Evolutionary conservation across 2,888 invertebrate genomes (phyloP), one percentile per base, ranked within the genome.

Genomic region (Polyploca ridens): DNA sequence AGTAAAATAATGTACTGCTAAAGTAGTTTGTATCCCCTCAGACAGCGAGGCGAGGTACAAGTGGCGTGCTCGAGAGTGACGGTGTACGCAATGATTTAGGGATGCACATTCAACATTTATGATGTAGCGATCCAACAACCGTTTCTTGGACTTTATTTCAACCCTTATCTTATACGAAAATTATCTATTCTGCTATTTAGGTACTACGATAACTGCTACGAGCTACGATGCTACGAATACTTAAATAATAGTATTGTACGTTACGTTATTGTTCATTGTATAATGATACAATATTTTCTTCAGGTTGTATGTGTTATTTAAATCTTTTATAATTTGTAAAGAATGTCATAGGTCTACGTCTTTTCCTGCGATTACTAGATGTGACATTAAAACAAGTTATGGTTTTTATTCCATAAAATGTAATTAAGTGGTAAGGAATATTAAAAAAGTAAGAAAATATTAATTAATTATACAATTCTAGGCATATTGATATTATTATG

Each of bases 91-190:
- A 74, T 81, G 82, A 84, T 84, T 80, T 83, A 85, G 74, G 75
- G 68, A 72, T 63, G 69, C 75, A 74, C 74, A 79, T 84, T 83
- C 79, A 83, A 83, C 33, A 79, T 85, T 83, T 81, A 83, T 54
- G 4, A 54, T 19, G 66, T 70, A 68, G 70, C 69, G 61, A 64
- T 66, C 68, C 64, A 62, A 63, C 58, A 64, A 62, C 68, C 59
- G 67, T 62, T 63, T 41, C 41, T 13, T 58, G 63, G 58, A 64
- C 54, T 66, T 70, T 70, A 70, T 69, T 69, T 71, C 5, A 19
- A 54, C 54, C 54, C 54, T 16, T 6, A 49, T 49, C 49, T 16
- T 16, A 7, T 19, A 54, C 54, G 54, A 54, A 54, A 54, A 54
- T 54, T 54, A 13, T 41, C 13, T 3, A 41, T 13, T 41, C 41